Evolutionary conservation across 2,113 vertebrate genomes (phyloP).

Genomic region (Narcine bancroftii): DNA sequence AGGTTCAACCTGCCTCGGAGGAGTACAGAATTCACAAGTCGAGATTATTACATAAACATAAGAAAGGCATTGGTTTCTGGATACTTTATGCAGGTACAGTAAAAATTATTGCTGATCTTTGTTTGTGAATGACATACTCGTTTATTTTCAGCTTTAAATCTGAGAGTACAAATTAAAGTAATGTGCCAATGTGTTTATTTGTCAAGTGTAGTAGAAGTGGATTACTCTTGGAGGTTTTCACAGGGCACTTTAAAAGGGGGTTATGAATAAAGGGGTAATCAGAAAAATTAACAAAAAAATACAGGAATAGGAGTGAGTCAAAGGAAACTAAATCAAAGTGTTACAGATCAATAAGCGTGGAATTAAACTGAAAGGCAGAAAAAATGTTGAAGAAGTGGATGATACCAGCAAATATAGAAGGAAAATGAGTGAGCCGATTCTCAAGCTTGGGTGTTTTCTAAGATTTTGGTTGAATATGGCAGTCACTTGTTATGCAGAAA

Average conservation of each 20-base stretch:
- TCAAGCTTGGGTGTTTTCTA: no score
- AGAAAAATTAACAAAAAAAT: not conserved
- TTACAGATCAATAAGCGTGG: not conserved
- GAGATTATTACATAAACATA: slow-evolving; percentile 99
- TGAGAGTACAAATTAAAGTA: not conserved
- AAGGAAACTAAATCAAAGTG: not conserved
- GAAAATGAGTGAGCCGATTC: no score
- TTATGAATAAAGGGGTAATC: not conserved
- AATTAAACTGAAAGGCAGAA: not conserved
- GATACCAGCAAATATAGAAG: no score
- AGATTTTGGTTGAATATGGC: no score
- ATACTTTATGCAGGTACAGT: slow-evolving; percentile 94
- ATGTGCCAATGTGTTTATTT: not conserved
- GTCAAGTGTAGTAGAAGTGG: not conserved
- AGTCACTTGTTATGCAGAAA: no score
- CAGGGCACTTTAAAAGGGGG: not conserved
- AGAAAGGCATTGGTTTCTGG: slow-evolving; percentile 93
- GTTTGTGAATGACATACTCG: no score
- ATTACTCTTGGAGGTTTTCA: not conserved
- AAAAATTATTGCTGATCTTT: not conserved
- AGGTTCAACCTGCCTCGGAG: slow-evolving; percentile 95
- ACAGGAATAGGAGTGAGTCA: not conserved
- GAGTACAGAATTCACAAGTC: slow-evolving; percentile 97
- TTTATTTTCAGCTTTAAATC: not conserved
- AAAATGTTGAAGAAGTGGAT: not conserved